phyloP scores from a whole-genome alignment of 2,113 vertebrate species.

The Xiphorhynchus elegans region DNA sequence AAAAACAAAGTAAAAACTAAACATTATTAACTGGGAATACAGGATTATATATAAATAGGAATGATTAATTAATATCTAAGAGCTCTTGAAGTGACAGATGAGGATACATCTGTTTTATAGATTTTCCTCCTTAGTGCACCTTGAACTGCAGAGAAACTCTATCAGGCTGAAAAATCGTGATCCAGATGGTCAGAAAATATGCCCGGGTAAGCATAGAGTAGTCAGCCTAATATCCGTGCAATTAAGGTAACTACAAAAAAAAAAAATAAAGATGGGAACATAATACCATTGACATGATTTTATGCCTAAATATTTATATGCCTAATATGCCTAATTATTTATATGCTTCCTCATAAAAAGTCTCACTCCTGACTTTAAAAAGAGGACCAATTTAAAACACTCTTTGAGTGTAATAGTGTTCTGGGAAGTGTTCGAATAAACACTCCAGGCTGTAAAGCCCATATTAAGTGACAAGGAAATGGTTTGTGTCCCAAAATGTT shows the following conservation, averaged over 20 bases:
- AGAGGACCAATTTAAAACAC: neutral
- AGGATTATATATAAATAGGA: neutral
- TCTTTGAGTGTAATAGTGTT: neutral
- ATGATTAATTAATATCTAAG: neutral
- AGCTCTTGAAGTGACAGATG: neutral
- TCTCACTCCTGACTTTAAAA: neutral
- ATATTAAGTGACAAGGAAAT: neutral
- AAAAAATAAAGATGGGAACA: neutral
- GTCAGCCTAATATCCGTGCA: neutral
- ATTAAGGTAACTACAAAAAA: neutral
- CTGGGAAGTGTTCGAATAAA: neutral
- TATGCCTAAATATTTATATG: neutral
- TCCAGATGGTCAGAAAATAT: neutral
- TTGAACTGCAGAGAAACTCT: neutral
- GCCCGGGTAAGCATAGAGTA: neutral
- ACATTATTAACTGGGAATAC: neutral
- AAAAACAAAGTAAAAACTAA: neutral
- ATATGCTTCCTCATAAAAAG: neutral
- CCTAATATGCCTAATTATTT: too few relatives aligned
- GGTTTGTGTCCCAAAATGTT: neutral
- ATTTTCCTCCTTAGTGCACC: neutral
- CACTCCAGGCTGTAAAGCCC: neutral
- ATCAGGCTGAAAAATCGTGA: neutral
- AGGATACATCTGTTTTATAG: neutral
- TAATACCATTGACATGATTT: neutral